phyloP scores from a whole-genome alignment of 2,797 vertebrate species.

The Peromyscus melanophrys region DNA sequence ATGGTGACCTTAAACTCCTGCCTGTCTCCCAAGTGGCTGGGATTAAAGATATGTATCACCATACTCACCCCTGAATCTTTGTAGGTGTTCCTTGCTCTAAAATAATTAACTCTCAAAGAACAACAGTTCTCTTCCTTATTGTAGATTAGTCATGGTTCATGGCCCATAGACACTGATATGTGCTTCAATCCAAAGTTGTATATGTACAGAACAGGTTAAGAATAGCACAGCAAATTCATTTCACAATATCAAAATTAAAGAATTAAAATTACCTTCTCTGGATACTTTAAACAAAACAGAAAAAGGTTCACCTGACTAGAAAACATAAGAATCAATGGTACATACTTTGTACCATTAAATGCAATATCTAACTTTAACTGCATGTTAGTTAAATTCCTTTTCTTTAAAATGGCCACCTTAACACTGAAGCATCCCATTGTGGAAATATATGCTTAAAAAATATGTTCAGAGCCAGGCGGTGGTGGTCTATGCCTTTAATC shows the following conservation, averaged over 20 bases:
- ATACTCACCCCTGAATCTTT: background rate
- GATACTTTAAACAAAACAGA: background rate
- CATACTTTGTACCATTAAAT: constrained; percentile 2
- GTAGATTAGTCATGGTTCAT: background rate
- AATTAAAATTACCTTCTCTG: background rate
- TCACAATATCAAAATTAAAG: background rate
- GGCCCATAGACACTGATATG: background rate
- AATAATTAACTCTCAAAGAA: constrained; percentile 4
- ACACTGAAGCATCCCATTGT: background rate
- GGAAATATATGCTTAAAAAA: background rate
- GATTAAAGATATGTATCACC: background rate
- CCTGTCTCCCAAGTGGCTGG: background rate
- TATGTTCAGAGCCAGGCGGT: background rate
- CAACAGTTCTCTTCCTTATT: background rate
- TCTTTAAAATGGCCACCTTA: constrained; percentile 14
- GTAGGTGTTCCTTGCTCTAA: background rate
- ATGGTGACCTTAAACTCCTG: background rate
- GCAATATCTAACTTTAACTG: background rate
- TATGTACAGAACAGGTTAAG: background rate
- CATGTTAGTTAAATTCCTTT: background rate
- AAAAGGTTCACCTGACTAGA: background rate
- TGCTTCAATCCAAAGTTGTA: background rate
- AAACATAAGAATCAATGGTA: background rate
- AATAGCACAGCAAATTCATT: background rate
- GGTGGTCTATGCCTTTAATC: background rate